A percentile compares a stretch with the other conserved stretches of the same genome.
Conservation (phyloP, 92 coral and sea anemone species). For the Heteractis magnifica region DNA sequence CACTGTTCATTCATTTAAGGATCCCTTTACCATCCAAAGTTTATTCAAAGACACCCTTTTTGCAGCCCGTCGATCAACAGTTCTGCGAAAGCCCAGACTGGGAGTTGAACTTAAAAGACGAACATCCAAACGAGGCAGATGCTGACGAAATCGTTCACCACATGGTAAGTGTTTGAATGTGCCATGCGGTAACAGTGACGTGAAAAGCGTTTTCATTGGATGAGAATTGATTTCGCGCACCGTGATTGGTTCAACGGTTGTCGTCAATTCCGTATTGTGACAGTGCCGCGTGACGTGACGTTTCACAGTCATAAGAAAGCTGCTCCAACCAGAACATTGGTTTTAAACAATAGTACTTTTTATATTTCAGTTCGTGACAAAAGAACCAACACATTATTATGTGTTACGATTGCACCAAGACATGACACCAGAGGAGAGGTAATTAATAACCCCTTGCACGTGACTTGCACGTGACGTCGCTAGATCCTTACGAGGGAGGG, state of each 20-base stretch:
- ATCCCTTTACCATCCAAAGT: not conserved
- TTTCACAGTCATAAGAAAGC: not conserved
- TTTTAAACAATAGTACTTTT: not conserved
- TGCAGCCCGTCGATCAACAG: constrained; percentile 20
- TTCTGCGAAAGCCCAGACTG: constrained; percentile 22
- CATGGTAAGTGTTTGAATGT: not conserved
- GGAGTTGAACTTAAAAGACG: constrained; percentile 13
- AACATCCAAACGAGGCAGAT: not conserved
- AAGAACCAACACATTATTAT: constrained; percentile 19
- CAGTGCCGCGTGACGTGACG: not conserved
- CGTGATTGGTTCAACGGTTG: too few species aligned
- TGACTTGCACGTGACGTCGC: too few species aligned
- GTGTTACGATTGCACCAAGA: constrained; percentile 13
- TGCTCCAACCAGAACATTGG: not conserved
- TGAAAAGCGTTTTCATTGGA: too few species aligned
- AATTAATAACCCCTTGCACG: not conserved
- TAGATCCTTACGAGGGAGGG: too few species aligned
- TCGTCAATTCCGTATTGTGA: not conserved
- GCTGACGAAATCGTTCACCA: not conserved
- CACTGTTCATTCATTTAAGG: not conserved
- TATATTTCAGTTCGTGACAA: constrained; percentile 11
- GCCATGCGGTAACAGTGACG: too few species aligned
- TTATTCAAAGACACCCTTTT: not conserved
- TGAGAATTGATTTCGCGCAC: too few species aligned
- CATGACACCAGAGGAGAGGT: constrained; percentile 33